phyloP scores from a whole-genome alignment of 64 coral and sea anemone genomes.

The Montipora capricornis region DNA sequence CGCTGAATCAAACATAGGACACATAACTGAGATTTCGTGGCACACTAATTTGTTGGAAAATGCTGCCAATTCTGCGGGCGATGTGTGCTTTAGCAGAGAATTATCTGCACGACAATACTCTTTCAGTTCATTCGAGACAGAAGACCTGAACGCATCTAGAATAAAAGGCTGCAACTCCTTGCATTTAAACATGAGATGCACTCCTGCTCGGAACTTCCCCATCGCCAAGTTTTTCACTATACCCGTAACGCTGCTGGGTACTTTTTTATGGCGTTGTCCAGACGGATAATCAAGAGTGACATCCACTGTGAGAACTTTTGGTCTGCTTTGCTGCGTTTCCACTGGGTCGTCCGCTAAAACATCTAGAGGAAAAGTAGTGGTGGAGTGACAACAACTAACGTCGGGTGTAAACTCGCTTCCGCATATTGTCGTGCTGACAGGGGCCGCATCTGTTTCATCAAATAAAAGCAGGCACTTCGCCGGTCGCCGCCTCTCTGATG shows the following conservation, averaged over 20 bases:
- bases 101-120: conserved; percentile 20
- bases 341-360: background rate
- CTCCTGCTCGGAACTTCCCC: background rate
- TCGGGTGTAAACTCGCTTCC: background rate
- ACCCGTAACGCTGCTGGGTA: background rate
- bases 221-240: conserved; percentile 24
- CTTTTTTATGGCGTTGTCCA: background rate
- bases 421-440: too few relatives aligned
- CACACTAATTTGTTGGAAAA: conserved; percentile 16
- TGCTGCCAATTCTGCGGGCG: background rate
- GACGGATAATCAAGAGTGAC: background rate
- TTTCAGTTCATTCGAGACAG: conserved; percentile 1
- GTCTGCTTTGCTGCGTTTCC: background rate
- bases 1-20: background rate
- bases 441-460: too few relatives aligned
- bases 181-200: conserved; percentile 1
- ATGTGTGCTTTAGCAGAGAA: conserved; percentile 25
- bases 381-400: background rate
- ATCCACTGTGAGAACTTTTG: background rate
- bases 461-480: background rate
- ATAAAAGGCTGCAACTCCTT: background rate
- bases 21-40: background rate
- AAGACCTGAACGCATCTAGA: background rate
- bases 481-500: background rate
- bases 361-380: background rate